Evolutionary conservation across 2,797 vertebrate genomes (phyloP).

Genomic region (Gymnodraco acuticeps): DNA sequence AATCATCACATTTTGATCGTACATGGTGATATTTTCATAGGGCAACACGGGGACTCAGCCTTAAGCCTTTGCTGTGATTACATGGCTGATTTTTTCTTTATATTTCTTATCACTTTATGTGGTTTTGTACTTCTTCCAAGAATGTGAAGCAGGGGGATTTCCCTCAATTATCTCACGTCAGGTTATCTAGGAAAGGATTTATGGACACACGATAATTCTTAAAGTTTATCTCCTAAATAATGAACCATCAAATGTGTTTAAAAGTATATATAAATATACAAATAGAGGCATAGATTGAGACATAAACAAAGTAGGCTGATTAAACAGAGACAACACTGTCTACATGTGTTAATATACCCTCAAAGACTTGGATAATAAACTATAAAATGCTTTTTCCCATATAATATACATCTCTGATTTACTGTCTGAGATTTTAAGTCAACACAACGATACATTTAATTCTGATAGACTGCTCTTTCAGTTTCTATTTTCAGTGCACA

Average conservation of each 20-base stretch:
- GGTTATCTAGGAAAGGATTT: constrained; percentile 21
- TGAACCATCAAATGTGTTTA: not conserved
- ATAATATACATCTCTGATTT: not conserved
- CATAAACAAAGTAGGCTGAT: too few relatives aligned
- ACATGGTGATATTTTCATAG: constrained; percentile 28
- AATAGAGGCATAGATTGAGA: too few relatives aligned
- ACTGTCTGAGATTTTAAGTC: not conserved
- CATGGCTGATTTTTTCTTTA: constrained; percentile 12
- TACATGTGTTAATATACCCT: not conserved
- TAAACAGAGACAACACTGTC: too few relatives aligned
- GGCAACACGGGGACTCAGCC: not conserved
- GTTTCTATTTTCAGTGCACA: not conserved
- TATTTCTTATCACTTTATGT: constrained; percentile 25
- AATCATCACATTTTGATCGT: constrained; percentile 46
- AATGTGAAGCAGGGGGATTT: constrained; percentile 47
- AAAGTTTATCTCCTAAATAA: constrained; percentile 2
- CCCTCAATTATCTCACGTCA: constrained; percentile 30
- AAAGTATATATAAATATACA: too few relatives aligned
- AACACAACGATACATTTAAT: not conserved
- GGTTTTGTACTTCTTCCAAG: constrained; percentile 34
- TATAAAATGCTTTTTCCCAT: not conserved
- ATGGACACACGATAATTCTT: not conserved
- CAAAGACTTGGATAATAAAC: not conserved
- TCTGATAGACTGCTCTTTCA: not conserved
- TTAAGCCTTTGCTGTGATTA: constrained; percentile 17